These are phyloP conservation scores for Drosophila navojoa DNA, from an alignment of 1,140 invertebrate genomes.

Conservation along the genomic window DNA sequence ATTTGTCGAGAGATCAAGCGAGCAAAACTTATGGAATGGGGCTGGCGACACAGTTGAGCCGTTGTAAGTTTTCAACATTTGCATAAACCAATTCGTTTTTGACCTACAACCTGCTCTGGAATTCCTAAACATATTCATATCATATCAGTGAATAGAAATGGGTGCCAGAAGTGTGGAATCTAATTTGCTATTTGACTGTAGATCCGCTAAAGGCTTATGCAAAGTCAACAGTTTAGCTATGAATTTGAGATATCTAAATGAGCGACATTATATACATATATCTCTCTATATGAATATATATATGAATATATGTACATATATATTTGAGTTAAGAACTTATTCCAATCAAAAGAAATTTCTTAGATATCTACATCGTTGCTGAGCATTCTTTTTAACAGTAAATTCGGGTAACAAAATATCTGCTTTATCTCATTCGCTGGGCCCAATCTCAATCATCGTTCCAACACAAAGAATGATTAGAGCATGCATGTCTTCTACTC, in stretches of 20 bases:
- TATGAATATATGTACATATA: neutral
- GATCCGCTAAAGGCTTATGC: slow-evolving; percentile 7
- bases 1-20: neutral
- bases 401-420: too few relatives aligned
- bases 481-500: neutral
- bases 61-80: slow-evolving; percentile 52
- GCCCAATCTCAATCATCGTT: too few relatives aligned
- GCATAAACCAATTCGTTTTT: slow-evolving; percentile 49
- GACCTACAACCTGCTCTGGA: slow-evolving; percentile 5
- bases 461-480: too few relatives aligned
- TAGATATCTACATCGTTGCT: too few relatives aligned
- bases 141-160: slow-evolving; percentile 49
- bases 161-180: slow-evolving; percentile 49
- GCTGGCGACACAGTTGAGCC: slow-evolving; percentile 50
- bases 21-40: slow-evolving; percentile 31
- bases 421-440: too few relatives aligned
- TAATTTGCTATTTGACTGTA: slow-evolving; percentile 52
- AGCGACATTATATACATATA: too few relatives aligned
- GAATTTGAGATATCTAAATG: too few relatives aligned
- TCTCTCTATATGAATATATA: neutral
- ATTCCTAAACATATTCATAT: slow-evolving; percentile 49
- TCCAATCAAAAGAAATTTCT: too few relatives aligned
- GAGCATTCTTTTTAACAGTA: too few relatives aligned
- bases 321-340: neutral
- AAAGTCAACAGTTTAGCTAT: neutral